phyloP scores from a whole-genome alignment of 2,888 invertebrate species.

The Andrena flavipes region DNA sequence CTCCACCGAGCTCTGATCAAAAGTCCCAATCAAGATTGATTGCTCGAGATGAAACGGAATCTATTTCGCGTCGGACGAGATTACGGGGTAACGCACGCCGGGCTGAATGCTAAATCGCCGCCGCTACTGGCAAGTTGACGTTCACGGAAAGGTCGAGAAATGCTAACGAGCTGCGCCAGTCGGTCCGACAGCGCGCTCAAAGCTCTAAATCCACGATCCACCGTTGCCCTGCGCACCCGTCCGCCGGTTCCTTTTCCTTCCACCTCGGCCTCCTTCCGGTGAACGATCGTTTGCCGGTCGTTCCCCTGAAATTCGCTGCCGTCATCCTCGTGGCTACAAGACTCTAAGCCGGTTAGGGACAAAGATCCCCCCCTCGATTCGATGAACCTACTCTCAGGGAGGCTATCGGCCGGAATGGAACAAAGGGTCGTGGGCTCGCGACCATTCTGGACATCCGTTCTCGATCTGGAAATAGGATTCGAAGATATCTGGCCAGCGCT shows the following conservation, averaged over 20 bases:
- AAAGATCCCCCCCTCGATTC: constrained; percentile 36
- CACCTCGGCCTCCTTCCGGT: neutral
- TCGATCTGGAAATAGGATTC: constrained; percentile 54
- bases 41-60: constrained; percentile 79
- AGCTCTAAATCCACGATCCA: constrained; percentile 44
- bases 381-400: constrained; percentile 42
- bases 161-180: constrained; percentile 71
- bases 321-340: constrained; percentile 14
- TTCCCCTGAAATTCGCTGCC: constrained; percentile 47
- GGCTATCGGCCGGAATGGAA: constrained; percentile 43
- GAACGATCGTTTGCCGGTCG: constrained; percentile 24
- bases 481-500: constrained; percentile 35
- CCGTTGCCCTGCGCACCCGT: constrained; percentile 2
- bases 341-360: constrained; percentile 61
- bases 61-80: constrained; percentile 70
- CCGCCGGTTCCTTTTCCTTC: constrained; percentile 23
- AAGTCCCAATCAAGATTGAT: constrained; percentile 81
- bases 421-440: constrained; percentile 52
- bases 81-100: constrained; percentile 54
- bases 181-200: constrained; percentile 31
- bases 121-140: constrained; percentile 57
- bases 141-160: constrained; percentile 65
- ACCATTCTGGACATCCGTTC: constrained; percentile 33
- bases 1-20: constrained; percentile 64
- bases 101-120: constrained; percentile 60